Evolutionary conservation across 2,797 vertebrate species (phyloP).

Genomic region (Chrosomus eos): DNA sequence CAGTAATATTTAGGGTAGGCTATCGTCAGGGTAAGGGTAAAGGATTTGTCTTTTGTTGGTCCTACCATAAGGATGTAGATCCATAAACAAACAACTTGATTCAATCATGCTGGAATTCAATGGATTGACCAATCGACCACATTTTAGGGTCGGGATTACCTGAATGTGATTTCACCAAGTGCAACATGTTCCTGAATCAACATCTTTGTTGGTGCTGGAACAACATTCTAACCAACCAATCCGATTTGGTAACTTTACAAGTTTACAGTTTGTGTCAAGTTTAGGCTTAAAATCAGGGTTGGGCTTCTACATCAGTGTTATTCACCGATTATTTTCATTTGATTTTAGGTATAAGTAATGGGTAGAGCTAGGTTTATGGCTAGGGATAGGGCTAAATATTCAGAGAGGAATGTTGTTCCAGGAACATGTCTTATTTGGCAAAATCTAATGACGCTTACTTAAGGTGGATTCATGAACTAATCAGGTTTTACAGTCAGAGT

Average conservation of each 20-base stretch:
- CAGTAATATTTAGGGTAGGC: background rate
- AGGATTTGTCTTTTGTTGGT: background rate
- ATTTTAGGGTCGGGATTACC: background rate
- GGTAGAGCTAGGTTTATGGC: background rate
- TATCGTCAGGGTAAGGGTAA: background rate
- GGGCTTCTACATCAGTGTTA: background rate
- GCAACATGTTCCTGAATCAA: background rate
- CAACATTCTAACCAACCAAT: background rate
- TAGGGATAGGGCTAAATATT: background rate
- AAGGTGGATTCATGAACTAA: too few species aligned
- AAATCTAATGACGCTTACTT: background rate
- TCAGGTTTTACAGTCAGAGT: too few species aligned
- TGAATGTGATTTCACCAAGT: background rate
- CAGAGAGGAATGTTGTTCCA: background rate
- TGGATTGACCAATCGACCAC: background rate
- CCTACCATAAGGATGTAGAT: background rate
- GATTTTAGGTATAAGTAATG: background rate
- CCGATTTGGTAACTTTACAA: background rate
- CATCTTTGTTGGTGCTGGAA: background rate
- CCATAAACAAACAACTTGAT: background rate
- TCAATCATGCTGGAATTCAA: background rate
- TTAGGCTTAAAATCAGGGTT: background rate
- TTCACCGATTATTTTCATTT: background rate
- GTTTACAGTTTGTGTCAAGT: background rate
- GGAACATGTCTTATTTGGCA: background rate